Base-by-base conservation (phyloP, 2,888 invertebrate genomes). In the Ligdia adustata region DNA sequence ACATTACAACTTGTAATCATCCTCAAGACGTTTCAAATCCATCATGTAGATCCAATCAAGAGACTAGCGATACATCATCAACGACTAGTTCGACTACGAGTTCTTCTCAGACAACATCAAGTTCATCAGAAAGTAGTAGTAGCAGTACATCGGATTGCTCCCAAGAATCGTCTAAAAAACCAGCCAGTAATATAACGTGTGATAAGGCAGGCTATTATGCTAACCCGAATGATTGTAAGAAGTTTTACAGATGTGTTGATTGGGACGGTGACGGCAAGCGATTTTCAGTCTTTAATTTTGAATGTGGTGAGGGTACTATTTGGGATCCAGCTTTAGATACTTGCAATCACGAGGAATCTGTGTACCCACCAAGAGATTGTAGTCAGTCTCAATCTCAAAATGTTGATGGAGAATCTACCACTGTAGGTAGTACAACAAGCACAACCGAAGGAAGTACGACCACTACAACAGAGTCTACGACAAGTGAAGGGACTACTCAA, bases 261-360 rank as follows among this genome's bases (percentile, higher is more conserved):
- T 92, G 92, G 91, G 90, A 91, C 62, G 90, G 89, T 4, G 81
- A 90, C 53, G 91, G 91, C 0, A 67, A 90, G 67, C 67, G 75
- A 51, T 94, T 92, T 68, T 93, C 93, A 38, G 88, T 93, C 4
- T 94, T 91, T 69, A 89, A 93, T 65, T 94, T 94, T 69, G 91
- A 92, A 29, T 95, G 95, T 65, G 91, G 92, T 7, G 91, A 92
- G 50, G 94, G 94, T 16, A 95, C 95, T 1, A 93, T 95, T 56
- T 95, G 93, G 90, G 95, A 95, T 78, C 92, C 93, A 14, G 89
- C 91, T 33, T 71, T 94, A 35, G 91, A 91, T 54, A 92, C 93
- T 1, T 95, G 95, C 70, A 95, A 95, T 73, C 87, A 93, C 64
- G 92, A 92, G 56, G 91, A 92, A 47, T 92, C 93, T 4, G 92